Percentiles rank a stretch among this genome's conserved stretches.
Evolutionary conservation across 2,113 vertebrate genomes (phyloP).

Genomic region (Malurus alboscapulatus): DNA sequence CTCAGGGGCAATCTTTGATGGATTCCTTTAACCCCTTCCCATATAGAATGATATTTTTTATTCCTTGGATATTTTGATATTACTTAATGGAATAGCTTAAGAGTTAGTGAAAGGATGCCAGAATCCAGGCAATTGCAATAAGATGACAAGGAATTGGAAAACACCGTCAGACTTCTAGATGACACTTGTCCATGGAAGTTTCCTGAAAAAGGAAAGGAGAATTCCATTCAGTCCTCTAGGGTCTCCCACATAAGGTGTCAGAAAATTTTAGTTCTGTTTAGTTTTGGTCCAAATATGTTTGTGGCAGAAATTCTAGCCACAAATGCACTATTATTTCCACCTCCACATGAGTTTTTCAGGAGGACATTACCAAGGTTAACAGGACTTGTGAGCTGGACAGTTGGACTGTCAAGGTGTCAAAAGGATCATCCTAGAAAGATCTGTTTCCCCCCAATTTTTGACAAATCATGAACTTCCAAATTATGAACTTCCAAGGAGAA

Average conservation of each 20-base stretch:
- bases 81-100: background rate
- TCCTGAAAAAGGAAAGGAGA: background rate
- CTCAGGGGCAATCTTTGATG: background rate
- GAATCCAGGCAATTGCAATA: background rate
- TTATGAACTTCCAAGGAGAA: background rate
- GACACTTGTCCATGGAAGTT: accelerated
- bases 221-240: background rate
- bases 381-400: background rate
- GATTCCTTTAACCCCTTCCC: background rate
- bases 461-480: background rate
- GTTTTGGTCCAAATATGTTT: background rate
- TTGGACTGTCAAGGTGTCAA: background rate
- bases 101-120: background rate
- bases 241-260: background rate
- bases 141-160: background rate
- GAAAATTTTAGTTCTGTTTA: background rate
- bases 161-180: background rate
- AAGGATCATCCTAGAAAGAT: background rate
- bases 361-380: background rate
- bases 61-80: background rate
- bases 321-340: background rate
- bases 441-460: background rate
- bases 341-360: background rate
- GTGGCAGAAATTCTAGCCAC: background rate
- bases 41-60: background rate